These are phyloP conservation scores for Xenentodon cancila DNA, from an alignment of 2,797 vertebrate species.

Conservation along the genomic window DNA sequence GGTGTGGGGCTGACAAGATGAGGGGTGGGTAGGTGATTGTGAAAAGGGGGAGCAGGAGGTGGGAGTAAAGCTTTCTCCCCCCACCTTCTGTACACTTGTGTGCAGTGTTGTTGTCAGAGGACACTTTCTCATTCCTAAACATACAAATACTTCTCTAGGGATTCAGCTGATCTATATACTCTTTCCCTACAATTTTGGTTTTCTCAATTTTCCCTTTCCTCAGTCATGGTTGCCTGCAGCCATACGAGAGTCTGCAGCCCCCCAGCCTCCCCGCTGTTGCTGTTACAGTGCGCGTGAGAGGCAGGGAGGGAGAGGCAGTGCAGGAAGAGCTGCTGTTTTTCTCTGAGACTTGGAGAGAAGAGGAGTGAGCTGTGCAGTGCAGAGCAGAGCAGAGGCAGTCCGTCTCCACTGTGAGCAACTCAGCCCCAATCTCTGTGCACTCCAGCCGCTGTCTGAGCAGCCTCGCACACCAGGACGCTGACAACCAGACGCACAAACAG, in stretches of 20 bases:
- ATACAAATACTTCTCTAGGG: slow-evolving; percentile 53
- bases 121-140: slow-evolving; percentile 26
- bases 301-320: slow-evolving; percentile 58
- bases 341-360: slow-evolving; percentile 57
- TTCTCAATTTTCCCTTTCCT: slow-evolving; percentile 9
- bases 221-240: slow-evolving; percentile 49
- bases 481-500: slow-evolving; percentile 63
- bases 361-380: slow-evolving; percentile 44
- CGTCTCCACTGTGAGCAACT: slow-evolving; percentile 59
- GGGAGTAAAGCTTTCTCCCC: slow-evolving; percentile 60
- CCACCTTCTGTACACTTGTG: slow-evolving; percentile 60
- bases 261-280: slow-evolving; percentile 66
- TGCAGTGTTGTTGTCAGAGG: slow-evolving; percentile 56
- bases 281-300: slow-evolving; percentile 68
- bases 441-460: slow-evolving; percentile 39
- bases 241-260: slow-evolving; percentile 75
- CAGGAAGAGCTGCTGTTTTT: slow-evolving; percentile 71
- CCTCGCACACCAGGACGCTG: slow-evolving; percentile 40
- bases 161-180: slow-evolving; percentile 43
- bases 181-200: slow-evolving; percentile 29
- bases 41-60: slow-evolving; percentile 64
- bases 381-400: slow-evolving; percentile 37
- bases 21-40: slow-evolving; percentile 57
- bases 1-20: slow-evolving; percentile 70
- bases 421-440: slow-evolving; percentile 43